Percentiles rank a stretch among this genome's conserved stretches.
These are phyloP conservation scores for Alloscopus bannaensis DNA, from an alignment of 2,888 invertebrate species.

Conservation along the genomic window DNA sequence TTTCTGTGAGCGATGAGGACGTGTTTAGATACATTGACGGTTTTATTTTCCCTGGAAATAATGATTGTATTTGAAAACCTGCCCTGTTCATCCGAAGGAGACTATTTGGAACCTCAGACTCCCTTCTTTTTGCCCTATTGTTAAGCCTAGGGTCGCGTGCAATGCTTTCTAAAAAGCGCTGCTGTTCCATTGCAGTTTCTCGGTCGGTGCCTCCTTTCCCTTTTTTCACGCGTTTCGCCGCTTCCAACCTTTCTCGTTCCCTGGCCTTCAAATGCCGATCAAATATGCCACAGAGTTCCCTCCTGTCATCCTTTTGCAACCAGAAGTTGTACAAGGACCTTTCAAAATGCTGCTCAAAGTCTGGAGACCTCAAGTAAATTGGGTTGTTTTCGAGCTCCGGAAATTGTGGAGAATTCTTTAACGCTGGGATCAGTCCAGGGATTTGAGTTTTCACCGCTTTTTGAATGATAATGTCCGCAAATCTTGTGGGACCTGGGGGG, in stretches of 20 bases:
- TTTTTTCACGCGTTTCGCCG: background rate
- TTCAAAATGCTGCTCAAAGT: constrained; percentile 43
- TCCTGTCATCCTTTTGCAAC: constrained; percentile 44
- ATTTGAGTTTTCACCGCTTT: constrained; percentile 46
- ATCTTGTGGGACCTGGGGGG: constrained; percentile 26
- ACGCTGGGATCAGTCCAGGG: constrained; percentile 52
- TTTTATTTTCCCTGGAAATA: too few relatives aligned
- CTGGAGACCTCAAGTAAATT: constrained; percentile 37
- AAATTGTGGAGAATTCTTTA: constrained; percentile 53
- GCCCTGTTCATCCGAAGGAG: constrained; percentile 30
- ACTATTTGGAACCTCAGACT: constrained; percentile 8
- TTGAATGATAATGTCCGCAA: constrained; percentile 56
- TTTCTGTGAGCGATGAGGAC: constrained; percentile 6
- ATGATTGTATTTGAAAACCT: background rate
- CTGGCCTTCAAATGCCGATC: constrained; percentile 45
- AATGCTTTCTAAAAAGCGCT: constrained; percentile 34
- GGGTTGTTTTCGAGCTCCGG: constrained; percentile 29
- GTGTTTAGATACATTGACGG: too few relatives aligned
- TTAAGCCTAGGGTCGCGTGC: constrained; percentile 19
- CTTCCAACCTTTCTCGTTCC: constrained; percentile 1
- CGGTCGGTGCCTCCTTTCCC: constrained; percentile 5
- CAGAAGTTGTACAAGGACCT: constrained; percentile 51
- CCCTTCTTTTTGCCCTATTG: background rate
- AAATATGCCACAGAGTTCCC: constrained; percentile 35
- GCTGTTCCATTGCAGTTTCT: constrained; percentile 11